Percentiles rank a stretch among this genome's conserved stretches.
Conservation (phyloP, 2,113 vertebrate genomes). For the Rhinoptilus africanus region DNA sequence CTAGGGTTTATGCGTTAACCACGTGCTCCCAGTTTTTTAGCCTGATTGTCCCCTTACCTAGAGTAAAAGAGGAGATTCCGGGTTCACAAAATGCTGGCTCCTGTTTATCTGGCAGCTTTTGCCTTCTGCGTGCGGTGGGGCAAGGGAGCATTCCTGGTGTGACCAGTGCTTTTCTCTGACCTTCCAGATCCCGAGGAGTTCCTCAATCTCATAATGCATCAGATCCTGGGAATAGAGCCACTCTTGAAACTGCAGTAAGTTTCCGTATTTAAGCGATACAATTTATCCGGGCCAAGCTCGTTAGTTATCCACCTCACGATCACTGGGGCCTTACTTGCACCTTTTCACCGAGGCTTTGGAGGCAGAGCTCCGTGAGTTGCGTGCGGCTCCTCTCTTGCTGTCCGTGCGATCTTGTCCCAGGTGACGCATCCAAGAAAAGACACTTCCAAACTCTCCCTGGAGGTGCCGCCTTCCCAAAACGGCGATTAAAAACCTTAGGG, state of each 20-base stretch:
- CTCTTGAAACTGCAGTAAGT: conserved; percentile 84
- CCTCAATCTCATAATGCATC: conserved; percentile 86
- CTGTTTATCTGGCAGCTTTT: background rate
- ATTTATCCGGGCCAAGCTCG: background rate
- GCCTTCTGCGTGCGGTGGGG: background rate
- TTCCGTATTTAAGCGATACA: background rate
- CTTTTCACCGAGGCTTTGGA: background rate
- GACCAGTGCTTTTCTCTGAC: background rate
- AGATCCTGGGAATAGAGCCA: conserved; percentile 84
- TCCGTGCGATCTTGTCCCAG: background rate
- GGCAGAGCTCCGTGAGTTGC: background rate
- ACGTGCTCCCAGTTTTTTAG: background rate
- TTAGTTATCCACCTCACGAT: background rate
- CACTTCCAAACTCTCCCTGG: background rate
- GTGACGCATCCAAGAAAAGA: background rate
- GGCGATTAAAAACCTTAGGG: background rate
- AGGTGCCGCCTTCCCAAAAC: background rate
- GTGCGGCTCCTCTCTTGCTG: background rate
- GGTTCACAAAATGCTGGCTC: background rate
- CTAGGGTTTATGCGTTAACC: background rate
- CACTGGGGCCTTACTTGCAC: background rate
- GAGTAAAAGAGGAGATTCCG: background rate
- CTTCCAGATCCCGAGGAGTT: conserved; percentile 90
- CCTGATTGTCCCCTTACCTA: background rate
- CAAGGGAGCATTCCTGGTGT: background rate